Percentiles rank a stretch among this genome's conserved stretches.
These are phyloP conservation scores for Platalea minor DNA, from an alignment of 2,797 vertebrate genomes.

Conservation along the genomic window DNA sequence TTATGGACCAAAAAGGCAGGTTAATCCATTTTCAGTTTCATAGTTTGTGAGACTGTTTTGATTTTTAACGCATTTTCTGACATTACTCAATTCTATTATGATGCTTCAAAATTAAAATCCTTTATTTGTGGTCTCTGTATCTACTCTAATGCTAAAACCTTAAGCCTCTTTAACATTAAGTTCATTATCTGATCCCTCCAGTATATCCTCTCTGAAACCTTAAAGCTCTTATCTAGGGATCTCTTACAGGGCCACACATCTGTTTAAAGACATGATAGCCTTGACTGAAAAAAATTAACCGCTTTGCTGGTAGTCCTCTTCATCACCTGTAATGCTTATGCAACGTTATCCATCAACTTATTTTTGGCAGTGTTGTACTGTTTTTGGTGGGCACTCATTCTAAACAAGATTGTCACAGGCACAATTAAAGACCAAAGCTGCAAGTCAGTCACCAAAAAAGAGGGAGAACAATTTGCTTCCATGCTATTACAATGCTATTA, in stretches of 20 bases:
- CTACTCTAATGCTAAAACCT: background rate
- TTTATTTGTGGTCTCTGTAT: background rate
- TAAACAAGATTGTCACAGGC: background rate
- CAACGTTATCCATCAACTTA: background rate
- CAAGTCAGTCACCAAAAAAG: background rate
- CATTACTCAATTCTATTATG: background rate
- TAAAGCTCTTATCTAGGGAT: background rate
- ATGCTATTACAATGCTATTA: background rate
- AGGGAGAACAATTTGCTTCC: background rate
- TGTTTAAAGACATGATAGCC: background rate
- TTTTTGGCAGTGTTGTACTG: background rate
- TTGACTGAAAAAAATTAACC: background rate
- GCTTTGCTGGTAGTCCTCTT: background rate
- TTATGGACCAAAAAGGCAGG: background rate
- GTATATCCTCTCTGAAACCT: background rate
- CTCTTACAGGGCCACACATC: background rate
- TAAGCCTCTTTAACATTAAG: slow-evolving; percentile 14
- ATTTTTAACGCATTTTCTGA: background rate
- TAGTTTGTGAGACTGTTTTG: background rate
- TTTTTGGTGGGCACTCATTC: background rate
- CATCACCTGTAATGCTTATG: background rate
- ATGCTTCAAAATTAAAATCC: background rate
- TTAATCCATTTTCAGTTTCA: background rate
- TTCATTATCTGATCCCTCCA: slow-evolving; percentile 6
- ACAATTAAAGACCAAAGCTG: background rate